Conservation (phyloP, 2,797 vertebrate genomes). For the Anguilla marmorata region DNA sequence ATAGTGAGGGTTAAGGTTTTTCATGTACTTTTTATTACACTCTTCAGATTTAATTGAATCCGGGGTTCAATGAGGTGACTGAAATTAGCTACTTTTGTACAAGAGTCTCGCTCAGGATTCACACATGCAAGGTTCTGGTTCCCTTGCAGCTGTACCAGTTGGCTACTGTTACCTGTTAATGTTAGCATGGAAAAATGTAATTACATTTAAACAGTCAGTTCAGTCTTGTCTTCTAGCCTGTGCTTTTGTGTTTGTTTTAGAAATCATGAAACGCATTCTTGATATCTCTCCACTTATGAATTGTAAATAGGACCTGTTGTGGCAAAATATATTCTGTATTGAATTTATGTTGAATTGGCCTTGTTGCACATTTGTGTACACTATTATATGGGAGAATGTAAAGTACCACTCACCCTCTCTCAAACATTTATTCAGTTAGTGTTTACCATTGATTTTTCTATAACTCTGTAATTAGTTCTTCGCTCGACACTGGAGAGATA, state of each 20-base stretch:
- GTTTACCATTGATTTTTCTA: constrained; percentile 20
- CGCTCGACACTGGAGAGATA: constrained; percentile 35
- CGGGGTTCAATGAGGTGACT: neutral
- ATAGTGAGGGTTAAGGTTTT: neutral
- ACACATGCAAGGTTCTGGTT: neutral
- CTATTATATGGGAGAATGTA: neutral
- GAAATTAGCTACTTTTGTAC: neutral
- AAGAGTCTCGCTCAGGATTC: neutral
- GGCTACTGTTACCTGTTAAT: neutral
- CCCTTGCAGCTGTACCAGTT: neutral
- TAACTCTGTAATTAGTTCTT: constrained; percentile 34
- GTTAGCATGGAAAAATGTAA: neutral
- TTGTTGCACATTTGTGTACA: constrained; percentile 22
- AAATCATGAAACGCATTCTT: neutral
- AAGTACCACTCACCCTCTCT: neutral
- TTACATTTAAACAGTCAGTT: neutral
- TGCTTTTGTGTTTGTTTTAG: constrained; percentile 11
- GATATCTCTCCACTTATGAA: neutral
- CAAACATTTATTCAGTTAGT: constrained; percentile 35
- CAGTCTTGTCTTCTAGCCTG: neutral
- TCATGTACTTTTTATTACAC: neutral
- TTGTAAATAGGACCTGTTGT: neutral
- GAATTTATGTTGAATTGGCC: constrained; percentile 1
- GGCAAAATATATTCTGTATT: neutral
- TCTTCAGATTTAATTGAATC: neutral